phyloP scores from a whole-genome alignment of 92 coral and sea anemone genomes.

The Actinernus sp. region DNA sequence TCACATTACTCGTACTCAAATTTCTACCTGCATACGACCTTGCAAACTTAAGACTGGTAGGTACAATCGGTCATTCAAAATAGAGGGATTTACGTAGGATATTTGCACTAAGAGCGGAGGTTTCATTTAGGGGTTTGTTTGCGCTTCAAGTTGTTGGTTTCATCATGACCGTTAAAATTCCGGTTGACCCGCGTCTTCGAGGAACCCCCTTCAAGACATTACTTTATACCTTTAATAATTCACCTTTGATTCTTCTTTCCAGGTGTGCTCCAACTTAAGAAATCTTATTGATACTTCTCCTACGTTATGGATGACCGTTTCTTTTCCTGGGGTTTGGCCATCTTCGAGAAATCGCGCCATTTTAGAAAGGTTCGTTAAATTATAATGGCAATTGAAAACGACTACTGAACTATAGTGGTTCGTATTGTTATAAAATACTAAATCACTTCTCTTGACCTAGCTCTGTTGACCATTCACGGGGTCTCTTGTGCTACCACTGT shows the following conservation, averaged over 20 bases:
- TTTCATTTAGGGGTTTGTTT: no score
- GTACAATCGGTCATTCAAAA: conserved; percentile 26
- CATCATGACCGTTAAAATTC: conserved; percentile 63
- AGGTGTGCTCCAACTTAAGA: conserved; percentile 89
- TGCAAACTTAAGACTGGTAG: conserved; percentile 79
- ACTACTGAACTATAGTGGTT: no score
- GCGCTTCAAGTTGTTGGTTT: neutral
- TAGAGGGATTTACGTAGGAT: no score
- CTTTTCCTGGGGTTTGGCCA: conserved; percentile 97
- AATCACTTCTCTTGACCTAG: no score
- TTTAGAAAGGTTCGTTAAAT: conserved; percentile 88
- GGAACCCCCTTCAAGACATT: conserved; percentile 1
- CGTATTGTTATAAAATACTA: no score
- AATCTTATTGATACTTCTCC: conserved; percentile 74
- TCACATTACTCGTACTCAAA: conserved; percentile 80
- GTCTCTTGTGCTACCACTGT: no score
- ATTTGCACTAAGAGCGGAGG: no score
- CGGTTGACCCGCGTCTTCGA: conserved; percentile 28
- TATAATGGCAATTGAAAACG: no score
- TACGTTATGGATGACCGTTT: conserved; percentile 78
- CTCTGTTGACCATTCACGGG: no score
- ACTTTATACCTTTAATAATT: neutral
- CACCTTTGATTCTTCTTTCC: conserved; percentile 3
- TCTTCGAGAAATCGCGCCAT: conserved; percentile 78
- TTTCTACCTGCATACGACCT: conserved; percentile 83